Percentiles rank a stretch among this genome's conserved stretches.
These are phyloP conservation scores for Erebia epiphron DNA, from an alignment of 2,888 invertebrate species.

Conservation along the genomic window DNA sequence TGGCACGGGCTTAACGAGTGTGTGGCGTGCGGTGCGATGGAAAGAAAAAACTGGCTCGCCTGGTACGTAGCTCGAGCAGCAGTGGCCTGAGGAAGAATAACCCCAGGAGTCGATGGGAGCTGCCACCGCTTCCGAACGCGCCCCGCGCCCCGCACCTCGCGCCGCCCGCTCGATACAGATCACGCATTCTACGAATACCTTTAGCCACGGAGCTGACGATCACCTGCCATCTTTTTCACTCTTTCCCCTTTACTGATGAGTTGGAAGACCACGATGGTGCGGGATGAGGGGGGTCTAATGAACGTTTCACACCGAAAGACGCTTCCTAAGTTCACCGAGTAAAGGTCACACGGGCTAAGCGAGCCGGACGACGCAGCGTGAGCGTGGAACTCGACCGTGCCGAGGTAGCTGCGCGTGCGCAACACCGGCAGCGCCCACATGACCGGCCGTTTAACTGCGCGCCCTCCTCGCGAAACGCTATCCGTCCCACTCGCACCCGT, in stretches of 20 bases:
- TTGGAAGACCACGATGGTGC: slow-evolving; percentile 62
- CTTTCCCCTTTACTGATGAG: slow-evolving; percentile 65
- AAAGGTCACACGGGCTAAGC: slow-evolving; percentile 81
- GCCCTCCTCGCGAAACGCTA: slow-evolving; percentile 55
- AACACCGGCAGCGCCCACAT: slow-evolving; percentile 83
- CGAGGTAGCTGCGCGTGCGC: slow-evolving; percentile 79
- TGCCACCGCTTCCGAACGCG: slow-evolving; percentile 81
- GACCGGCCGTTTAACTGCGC: slow-evolving; percentile 73
- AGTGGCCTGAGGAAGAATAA: slow-evolving; percentile 84
- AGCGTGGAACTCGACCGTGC: slow-evolving; percentile 75
- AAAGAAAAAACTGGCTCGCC: slow-evolving; percentile 85
- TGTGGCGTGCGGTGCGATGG: slow-evolving; percentile 83
- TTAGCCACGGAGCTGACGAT: slow-evolving; percentile 73
- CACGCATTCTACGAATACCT: slow-evolving; percentile 83
- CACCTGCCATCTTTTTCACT: slow-evolving; percentile 74
- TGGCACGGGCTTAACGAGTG: slow-evolving; percentile 85
- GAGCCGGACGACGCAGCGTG: slow-evolving; percentile 76
- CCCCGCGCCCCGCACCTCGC: slow-evolving; percentile 74
- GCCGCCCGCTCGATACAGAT: slow-evolving; percentile 78
- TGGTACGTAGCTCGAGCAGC: slow-evolving; percentile 81
- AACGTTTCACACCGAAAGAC: slow-evolving; percentile 78
- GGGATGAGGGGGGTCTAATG: slow-evolving; percentile 76
- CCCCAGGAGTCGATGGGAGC: slow-evolving; percentile 83
- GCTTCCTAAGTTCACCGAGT: slow-evolving; percentile 82
- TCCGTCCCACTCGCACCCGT: slow-evolving; percentile 58